Evolutionary conservation across 2,888 invertebrate species (phyloP), one percentile per base, ranked within the genome.

Genomic region (Hydroisotoma schaefferi): DNA sequence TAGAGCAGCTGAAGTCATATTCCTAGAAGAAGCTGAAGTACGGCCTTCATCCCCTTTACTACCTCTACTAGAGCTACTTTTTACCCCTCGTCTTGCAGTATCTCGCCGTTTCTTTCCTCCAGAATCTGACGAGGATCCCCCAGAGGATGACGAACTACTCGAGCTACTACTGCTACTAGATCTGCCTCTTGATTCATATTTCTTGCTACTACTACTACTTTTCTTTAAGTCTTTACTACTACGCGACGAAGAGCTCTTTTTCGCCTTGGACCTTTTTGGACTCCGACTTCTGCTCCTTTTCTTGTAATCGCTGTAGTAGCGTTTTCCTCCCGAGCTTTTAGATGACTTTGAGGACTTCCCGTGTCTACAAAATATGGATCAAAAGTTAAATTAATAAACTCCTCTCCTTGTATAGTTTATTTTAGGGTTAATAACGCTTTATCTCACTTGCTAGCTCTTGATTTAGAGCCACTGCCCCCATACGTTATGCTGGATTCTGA

Each of bases 131-230:
- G 55, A 44, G 6, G 27, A 25, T 22, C 59, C 55, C 27, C 22
- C n/a, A 29, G 60, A 61, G 1, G 61, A 57, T 2, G 22, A 55
- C 44, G 55, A 44, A 10, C 29, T 25, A 25, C 60, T 56, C 2
- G 48, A 48, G 52, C 27, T 63, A 23, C 52, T 61, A 1, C 65
- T 62, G 28, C 58, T 66, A 2, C 55, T 56, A 10, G 61, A 61
- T 48, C 63, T 59, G 29, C 57, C 54, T 33, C 33, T 48, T 12
- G 56, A 60, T 20, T 55, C 18, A 20, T 48, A 48, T 26, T 52
- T 43, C 46, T 55, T 56, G 12, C 38, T 57, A 20, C 54, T 49
- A 10, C 59, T 43, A 22, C 49, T 37, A 15, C 37, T 57, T 40
- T 53, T 53, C 10, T 53, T 6, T n/a, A n/a, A n/a, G 5, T 37